Base-by-base conservation (phyloP, 2,888 invertebrate species). In the Chymomyza fuscimana region DNA sequence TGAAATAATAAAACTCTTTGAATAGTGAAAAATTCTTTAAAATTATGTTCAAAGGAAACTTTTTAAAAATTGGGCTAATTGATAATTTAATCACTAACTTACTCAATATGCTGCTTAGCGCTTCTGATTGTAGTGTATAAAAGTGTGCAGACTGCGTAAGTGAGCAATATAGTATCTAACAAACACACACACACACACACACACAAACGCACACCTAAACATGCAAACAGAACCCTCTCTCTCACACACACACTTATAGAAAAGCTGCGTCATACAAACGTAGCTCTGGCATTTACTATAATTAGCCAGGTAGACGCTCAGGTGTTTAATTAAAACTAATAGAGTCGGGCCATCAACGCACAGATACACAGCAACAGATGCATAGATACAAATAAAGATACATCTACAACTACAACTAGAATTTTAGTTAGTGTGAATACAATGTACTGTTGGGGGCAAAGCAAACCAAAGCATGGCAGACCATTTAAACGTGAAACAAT, bases 281-380 rank as follows among this genome's bases (percentile, higher is more conserved):
- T 16, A 22, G 7, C 54, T 19, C 54, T 16, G 22, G 54, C 84
- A 81, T 86, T 80, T 80, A 79, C 75, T 70, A 80, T 83, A 83
- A 83, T 83, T 83, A 86, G 86, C 73, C 65, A 62, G 70, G 74
- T 74, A 73, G 77, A 77, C 79, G 77, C 79, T 74, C 80, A 82
- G 85, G 80, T 87, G 87, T 82, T 85, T 87, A 85, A 85, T 85
- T 85, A 81, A 85, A 87, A 85, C 85, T 80, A 87, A 86, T 85
- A 85, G 82, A 86, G 77, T 74, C 74, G 63, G 52, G 65, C 75
- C 65, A 40, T 40, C 69, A 63, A 46, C 40, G 6, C 40, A 46
- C 40, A 46, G 12, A 46, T 12, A 46, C 40, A 46, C 32, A 32
- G 7, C 32, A 32, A 32, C 7, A 32, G 32, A 32, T 32, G 32